Evolutionary conservation across 2,797 vertebrate species (phyloP).

Genomic region (Balearica regulorum): DNA sequence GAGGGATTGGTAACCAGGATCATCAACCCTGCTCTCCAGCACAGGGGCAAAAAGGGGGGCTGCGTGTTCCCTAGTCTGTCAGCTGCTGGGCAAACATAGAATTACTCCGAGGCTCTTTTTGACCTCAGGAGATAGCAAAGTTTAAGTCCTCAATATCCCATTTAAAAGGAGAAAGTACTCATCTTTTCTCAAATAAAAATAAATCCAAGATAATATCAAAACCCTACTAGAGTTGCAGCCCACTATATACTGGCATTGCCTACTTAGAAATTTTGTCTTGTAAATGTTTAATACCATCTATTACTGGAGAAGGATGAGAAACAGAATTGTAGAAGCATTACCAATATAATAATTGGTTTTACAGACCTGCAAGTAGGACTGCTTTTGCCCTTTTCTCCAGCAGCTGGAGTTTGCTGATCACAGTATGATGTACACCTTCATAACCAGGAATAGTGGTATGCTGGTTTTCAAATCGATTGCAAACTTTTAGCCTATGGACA

Average conservation of each 20-base stretch:
- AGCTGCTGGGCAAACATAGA: not conserved
- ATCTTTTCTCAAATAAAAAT: not conserved
- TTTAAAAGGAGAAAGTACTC: not conserved
- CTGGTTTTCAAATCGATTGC: constrained; percentile 67
- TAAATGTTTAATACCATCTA: not conserved
- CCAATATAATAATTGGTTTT: not conserved
- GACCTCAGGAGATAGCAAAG: not conserved
- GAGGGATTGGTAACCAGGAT: not conserved
- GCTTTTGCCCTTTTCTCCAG: constrained; percentile 68
- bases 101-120: not conserved
- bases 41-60: not conserved
- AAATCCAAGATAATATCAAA: not conserved
- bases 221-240: not conserved
- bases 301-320: not conserved
- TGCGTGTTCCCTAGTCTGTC: not conserved
- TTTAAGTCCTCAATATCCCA: not conserved
- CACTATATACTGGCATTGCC: not conserved
- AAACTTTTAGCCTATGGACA: constrained; percentile 64
- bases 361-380: constrained; percentile 65
- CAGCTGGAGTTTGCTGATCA: constrained; percentile 59
- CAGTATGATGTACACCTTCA: constrained; percentile 38
- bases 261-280: not conserved
- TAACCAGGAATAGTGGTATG: constrained; percentile 67
- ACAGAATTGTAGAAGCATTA: not conserved
- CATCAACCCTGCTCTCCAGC: not conserved